These are phyloP conservation scores for Apantesis nais DNA, from an alignment of 2,888 invertebrate genomes.

Conservation along the genomic window DNA sequence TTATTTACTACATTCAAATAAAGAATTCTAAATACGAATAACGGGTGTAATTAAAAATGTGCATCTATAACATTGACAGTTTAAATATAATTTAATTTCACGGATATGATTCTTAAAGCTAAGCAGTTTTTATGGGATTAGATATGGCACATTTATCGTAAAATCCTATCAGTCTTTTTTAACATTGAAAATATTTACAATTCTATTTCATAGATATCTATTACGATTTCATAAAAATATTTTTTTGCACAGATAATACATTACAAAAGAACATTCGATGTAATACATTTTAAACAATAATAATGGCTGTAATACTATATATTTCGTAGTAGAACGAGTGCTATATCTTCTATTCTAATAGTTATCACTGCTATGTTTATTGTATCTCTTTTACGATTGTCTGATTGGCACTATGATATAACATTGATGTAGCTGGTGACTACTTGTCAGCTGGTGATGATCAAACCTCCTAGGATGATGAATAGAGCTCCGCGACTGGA, in stretches of 20 bases:
- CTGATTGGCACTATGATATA: constrained; percentile 71
- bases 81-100: constrained; percentile 7
- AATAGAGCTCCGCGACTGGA: constrained; percentile 51
- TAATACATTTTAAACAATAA: constrained; percentile 33
- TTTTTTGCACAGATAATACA: constrained; percentile 33
- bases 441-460: constrained; percentile 71
- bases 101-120: constrained; percentile 31
- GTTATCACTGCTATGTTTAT: constrained; percentile 50
- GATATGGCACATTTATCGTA: constrained; percentile 81
- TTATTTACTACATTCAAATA: background rate
- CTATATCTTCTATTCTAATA: constrained; percentile 34
- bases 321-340: constrained; percentile 24
- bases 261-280: constrained; percentile 43
- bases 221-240: constrained; percentile 37
- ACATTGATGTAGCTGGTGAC: constrained; percentile 26
- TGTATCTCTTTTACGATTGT: constrained; percentile 57
- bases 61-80: background rate
- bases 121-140: constrained; percentile 53
- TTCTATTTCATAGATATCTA: constrained; percentile 37
- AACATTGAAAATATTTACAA: constrained; percentile 62
- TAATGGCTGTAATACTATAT: constrained; percentile 19
- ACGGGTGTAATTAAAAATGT: background rate
- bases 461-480: constrained; percentile 53
- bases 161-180: constrained; percentile 81
- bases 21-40: constrained; percentile 8